Percentiles rank a stretch among this genome's conserved stretches.
These are phyloP conservation scores for Tiliqua scincoides DNA, from an alignment of 2,113 vertebrate genomes.

Conservation along the genomic window DNA sequence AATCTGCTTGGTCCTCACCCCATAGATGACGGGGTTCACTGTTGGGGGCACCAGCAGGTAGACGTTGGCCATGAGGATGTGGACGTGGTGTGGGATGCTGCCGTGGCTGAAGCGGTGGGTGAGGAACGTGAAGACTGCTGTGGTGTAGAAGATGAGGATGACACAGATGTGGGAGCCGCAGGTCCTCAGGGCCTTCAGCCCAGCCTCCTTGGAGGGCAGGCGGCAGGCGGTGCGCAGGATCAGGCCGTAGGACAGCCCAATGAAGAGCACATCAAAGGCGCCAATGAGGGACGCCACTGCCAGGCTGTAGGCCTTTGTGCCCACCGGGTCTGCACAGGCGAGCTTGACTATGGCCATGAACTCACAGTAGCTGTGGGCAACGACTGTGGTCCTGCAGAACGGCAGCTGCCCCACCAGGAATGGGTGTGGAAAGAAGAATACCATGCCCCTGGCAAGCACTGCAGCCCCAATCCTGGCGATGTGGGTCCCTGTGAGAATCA, in stretches of 20 bases:
- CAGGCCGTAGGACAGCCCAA: conserved; percentile 22
- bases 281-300: not conserved
- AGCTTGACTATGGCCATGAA: conserved; percentile 55
- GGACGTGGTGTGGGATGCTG: conserved; percentile 15
- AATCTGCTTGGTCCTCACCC: conserved; percentile 57
- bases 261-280: not conserved
- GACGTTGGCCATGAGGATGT: conserved; percentile 60
- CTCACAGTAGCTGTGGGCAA: conserved; percentile 57
- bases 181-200: conserved; percentile 49
- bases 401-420: conserved; percentile 39
- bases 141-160: conserved; percentile 55
- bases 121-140: conserved; percentile 61
- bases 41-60: conserved; percentile 58
- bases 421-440: conserved; percentile 52
- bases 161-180: conserved; percentile 55
- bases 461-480: conserved; percentile 33
- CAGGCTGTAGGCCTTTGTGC: not conserved
- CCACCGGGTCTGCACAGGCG: conserved; percentile 25
- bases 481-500: conserved; percentile 44
- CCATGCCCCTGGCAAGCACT: conserved; percentile 49
- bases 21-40: conserved; percentile 61
- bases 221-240: conserved; percentile 34
- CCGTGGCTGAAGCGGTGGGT: conserved; percentile 50
- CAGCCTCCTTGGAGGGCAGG: conserved; percentile 38
- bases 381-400: conserved; percentile 41